Percentiles rank a stretch among this genome's conserved stretches.
phyloP scores from a whole-genome alignment of 1,140 invertebrate genomes.

The Tenebrio molitor region DNA sequence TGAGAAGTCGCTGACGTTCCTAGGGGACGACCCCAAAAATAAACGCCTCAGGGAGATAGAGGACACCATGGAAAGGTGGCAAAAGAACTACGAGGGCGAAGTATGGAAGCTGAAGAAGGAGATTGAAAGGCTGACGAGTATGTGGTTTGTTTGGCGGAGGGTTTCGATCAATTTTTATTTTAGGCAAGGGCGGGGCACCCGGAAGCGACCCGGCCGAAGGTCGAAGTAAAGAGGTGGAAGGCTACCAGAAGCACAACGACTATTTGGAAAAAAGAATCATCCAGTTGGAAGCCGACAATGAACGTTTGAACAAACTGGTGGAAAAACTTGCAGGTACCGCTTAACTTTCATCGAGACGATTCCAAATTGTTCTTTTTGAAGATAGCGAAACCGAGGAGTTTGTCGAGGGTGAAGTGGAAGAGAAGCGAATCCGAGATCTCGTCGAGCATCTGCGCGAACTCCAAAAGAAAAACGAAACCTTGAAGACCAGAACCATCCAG shows the following conservation, averaged over 20 bases:
- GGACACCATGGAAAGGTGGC: neutral
- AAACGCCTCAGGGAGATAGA: neutral
- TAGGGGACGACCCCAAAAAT: neutral
- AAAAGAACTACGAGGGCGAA: neutral
- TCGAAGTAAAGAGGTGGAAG: neutral
- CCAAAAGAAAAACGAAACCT: neutral
- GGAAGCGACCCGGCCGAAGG: neutral
- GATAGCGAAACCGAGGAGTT: neutral
- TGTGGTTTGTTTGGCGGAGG: too few species aligned
- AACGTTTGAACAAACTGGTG: neutral
- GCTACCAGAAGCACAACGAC: neutral
- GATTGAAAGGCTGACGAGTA: too few species aligned
- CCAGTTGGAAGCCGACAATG: neutral
- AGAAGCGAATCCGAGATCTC: conserved; percentile 1
- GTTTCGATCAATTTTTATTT: neutral
- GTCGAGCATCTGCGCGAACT: conserved; percentile 24
- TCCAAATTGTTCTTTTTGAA: too few species aligned
- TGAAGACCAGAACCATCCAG: conserved; percentile 22
- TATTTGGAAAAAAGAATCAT: neutral
- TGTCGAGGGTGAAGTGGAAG: neutral
- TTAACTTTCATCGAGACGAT: neutral
- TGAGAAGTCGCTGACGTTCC: neutral
- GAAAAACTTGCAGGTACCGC: too few species aligned
- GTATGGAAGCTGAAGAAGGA: neutral
- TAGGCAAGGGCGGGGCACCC: neutral